Evolutionary conservation across 2,113 vertebrate genomes (phyloP), one percentile per base, ranked within the genome.

Genomic region (Phaetusa simplex): DNA sequence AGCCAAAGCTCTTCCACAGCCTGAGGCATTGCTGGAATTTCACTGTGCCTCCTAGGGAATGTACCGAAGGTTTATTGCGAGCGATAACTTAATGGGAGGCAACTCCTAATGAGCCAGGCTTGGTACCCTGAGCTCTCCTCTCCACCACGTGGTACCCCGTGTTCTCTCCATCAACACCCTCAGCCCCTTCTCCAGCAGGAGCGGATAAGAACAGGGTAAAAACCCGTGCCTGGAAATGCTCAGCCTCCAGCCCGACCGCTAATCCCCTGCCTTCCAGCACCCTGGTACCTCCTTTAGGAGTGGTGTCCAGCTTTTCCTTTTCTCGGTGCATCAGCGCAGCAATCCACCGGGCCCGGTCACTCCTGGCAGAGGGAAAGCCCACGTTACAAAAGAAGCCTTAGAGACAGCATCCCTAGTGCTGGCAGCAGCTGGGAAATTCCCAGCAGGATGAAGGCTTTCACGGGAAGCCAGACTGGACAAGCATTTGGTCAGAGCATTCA

Each of bases 321-420:
- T 98, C 99, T 55, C 97, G 79, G 82, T 98, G 97, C 40, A 95
- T 98, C 11, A 99, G 98, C 0, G 99, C 99, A 0, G 98, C 97
- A 13, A 99, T 98, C 99, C 99, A 99, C 1, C 99, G 98, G 0
- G 99, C 99, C 5, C 98, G 98, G 88, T 99, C 99, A 30, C 98
- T 98, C 98, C 99, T 99, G 93, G 64, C 94, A 88, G 74, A 19
- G 89, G 89, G 12, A 93, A 42, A 85, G 27, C 7, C n/a, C 24
- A 0, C 0, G 1, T 67, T 18, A 82, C 42, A 36, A 4, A 21
- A n/a, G 16, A 36, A 62, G 26, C 42, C 15, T 14, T 3, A 29
- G 15, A 23, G 52, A 17, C 18, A 20, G 42, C 45, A 50, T 2
- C 53, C 3, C 1, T 2, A 12, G 1, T 38, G 65, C 23, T 3